These are phyloP conservation scores for Masnerella sp. DNA, from an alignment of 2,888 invertebrate species.

Conservation along the genomic window DNA sequence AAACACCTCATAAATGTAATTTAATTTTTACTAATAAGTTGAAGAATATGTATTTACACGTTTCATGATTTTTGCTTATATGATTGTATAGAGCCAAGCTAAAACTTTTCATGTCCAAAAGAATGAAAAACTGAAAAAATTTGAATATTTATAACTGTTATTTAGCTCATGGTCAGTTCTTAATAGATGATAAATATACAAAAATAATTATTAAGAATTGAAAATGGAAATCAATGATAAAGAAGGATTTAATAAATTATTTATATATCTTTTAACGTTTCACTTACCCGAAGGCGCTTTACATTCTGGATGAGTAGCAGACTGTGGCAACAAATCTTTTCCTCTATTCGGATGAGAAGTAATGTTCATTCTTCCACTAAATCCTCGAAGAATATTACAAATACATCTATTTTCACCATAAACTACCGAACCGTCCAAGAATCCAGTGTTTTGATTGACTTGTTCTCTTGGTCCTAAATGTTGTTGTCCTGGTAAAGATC, in stretches of 20 bases:
- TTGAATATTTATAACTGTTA: no score
- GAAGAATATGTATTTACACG: no score
- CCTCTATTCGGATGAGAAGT: slow-evolving; percentile 86
- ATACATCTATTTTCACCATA: slow-evolving; percentile 95
- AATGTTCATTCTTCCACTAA: slow-evolving; percentile 89
- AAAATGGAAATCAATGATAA: background rate
- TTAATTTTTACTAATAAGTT: no score
- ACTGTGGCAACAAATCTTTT: slow-evolving; percentile 89
- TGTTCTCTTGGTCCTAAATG: slow-evolving; percentile 93
- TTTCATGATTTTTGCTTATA: no score
- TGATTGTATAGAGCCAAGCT: no score
- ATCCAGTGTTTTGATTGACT: slow-evolving; percentile 95
- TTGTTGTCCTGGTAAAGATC: slow-evolving; percentile 94
- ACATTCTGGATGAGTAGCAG: slow-evolving; percentile 90
- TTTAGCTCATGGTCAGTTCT: no score
- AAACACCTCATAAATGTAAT: no score
- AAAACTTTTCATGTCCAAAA: no score
- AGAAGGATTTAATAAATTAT: no score
- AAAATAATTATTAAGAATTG: background rate
- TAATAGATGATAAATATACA: no score
- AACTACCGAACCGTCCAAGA: slow-evolving; percentile 90
- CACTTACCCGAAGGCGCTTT: slow-evolving; percentile 85
- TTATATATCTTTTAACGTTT: no score
- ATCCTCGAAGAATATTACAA: slow-evolving; percentile 86
- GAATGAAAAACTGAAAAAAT: no score